A percentile compares a stretch with the other conserved stretches of the same genome.
Evolutionary conservation across 2,797 vertebrate genomes (phyloP).

Genomic region (Poecilia picta): DNA sequence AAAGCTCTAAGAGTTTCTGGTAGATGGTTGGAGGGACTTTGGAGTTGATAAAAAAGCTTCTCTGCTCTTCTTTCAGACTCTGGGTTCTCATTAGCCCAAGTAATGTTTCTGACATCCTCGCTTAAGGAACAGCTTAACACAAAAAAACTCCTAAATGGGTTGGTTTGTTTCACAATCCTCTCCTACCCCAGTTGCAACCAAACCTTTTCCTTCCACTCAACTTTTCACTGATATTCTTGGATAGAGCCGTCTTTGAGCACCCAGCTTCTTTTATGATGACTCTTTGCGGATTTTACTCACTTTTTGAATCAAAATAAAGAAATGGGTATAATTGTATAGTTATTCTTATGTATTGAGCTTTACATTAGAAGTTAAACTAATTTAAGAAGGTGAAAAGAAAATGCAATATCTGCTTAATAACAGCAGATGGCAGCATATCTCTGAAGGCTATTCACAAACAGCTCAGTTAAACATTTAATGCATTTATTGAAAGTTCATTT

Average conservation of each 20-base stretch:
- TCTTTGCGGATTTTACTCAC: neutral
- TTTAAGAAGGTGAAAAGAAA: too few relatives aligned
- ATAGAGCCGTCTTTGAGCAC: neutral
- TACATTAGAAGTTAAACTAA: neutral
- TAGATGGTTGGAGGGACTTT: neutral
- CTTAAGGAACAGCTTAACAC: neutral
- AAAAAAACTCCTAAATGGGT: neutral
- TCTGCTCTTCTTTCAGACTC: neutral
- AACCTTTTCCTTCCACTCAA: neutral
- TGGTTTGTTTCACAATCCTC: neutral
- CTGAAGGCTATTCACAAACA: slow-evolving; percentile 10
- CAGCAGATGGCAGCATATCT: slow-evolving; percentile 77
- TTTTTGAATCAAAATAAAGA: neutral
- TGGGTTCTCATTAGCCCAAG: neutral
- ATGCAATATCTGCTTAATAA: slow-evolving; percentile 14
- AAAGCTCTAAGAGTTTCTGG: neutral
- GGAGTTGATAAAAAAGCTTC: neutral
- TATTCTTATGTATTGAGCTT: neutral
- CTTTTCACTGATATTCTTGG: neutral
- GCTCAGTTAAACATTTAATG: neutral
- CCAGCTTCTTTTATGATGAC: neutral
- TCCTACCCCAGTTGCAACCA: neutral
- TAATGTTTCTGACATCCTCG: neutral
- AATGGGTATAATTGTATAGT: neutral
- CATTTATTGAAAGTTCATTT: neutral